Percentiles rank a stretch among this genome's conserved stretches.
These are phyloP conservation scores for Callosobruchus maculatus DNA, from an alignment of 2,888 invertebrate genomes.

Conservation along the genomic window DNA sequence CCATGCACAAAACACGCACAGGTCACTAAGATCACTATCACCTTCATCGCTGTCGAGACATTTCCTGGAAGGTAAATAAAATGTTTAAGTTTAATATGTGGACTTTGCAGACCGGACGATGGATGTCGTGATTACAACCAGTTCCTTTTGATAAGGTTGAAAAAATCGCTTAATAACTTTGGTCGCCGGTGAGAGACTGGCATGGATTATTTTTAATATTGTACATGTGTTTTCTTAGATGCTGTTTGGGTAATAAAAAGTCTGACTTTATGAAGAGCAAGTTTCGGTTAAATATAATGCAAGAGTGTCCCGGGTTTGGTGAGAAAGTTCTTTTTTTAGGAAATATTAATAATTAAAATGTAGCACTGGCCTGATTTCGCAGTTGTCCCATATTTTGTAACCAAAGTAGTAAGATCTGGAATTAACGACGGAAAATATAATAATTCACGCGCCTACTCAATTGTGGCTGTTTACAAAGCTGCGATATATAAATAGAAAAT, in stretches of 20 bases:
- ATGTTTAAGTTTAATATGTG: not conserved
- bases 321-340: no score
- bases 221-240: not conserved
- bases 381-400: no score
- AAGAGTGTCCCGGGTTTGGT: no score
- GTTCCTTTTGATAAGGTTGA: conserved; percentile 4
- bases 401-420: no score
- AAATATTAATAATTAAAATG: no score
- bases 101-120: not conserved
- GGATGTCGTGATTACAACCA: conserved; percentile 6
- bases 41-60: conserved; percentile 5
- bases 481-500: not conserved
- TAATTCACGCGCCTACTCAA: not conserved
- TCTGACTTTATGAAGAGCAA: not conserved
- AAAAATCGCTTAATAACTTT: not conserved
- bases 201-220: not conserved
- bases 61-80: not conserved
- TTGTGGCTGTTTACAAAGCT: not conserved
- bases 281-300: not conserved
- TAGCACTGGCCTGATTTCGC: no score
- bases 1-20: not conserved
- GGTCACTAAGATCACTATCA: not conserved
- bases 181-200: no score
- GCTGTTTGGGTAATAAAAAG: not conserved
- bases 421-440: not conserved